Conservation (phyloP, 2,797 vertebrate genomes). For the Myotis pilosus region DNA sequence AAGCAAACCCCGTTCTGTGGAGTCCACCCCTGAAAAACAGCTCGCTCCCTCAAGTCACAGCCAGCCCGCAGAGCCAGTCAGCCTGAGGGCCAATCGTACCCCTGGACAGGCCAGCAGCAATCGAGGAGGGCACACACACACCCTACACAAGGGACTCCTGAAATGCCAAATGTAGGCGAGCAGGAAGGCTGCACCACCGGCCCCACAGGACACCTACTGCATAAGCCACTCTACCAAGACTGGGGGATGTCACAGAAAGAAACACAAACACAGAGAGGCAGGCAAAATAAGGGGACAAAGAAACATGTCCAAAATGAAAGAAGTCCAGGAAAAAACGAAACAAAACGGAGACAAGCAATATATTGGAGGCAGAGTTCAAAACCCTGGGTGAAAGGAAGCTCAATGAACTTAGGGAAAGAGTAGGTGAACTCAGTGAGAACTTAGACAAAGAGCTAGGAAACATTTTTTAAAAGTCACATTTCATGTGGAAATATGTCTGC, state of each 20-base stretch:
- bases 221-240: background rate
- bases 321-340: background rate
- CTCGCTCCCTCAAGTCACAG: background rate
- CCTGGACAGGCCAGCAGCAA: background rate
- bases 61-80: background rate
- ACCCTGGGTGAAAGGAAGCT: background rate
- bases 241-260: background rate
- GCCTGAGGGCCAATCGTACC: background rate
- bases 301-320: background rate
- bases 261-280: background rate
- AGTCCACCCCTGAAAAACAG: too few species aligned
- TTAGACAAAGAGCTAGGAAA: background rate
- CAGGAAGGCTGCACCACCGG: background rate
- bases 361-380: background rate
- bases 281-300: background rate
- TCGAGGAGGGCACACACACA: background rate
- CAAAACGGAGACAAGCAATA: background rate
- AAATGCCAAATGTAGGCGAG: too few species aligned
- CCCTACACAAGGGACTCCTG: background rate
- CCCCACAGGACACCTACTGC: too few species aligned
- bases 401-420: too few species aligned
- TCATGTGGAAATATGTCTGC: conserved; percentile 67
- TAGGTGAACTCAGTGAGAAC: background rate
- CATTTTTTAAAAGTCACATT: background rate
- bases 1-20: background rate